Evolutionary conservation across 1,140 invertebrate genomes (phyloP), one percentile per base, ranked within the genome.

Genomic region (Phortica variegata): DNA sequence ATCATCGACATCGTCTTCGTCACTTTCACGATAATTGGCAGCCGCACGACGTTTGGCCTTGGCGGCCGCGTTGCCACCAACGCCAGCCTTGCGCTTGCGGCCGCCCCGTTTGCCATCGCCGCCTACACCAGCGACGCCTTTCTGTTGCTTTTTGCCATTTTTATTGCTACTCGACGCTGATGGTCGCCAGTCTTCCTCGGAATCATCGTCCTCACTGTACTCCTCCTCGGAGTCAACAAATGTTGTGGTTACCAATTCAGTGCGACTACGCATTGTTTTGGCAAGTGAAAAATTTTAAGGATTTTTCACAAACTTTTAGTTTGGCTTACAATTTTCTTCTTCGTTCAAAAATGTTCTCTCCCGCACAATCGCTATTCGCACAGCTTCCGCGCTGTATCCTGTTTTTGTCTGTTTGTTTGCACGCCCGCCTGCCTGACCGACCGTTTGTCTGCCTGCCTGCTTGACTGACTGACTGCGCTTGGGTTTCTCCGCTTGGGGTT

Each of bases 141-240:
- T 55, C 34, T 58, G 60, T 43, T 39, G 55, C 47, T 66, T 66
- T 51, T 61, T 40, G 23, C 54, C 54, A 37, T 61, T 69, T 47
- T 68, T 72, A 43, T 60, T 70, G 33, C 58, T 66, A n/a, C n/a
- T n/a, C n/a, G n/a, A n/a, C n/a, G n/a, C n/a, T n/a, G n/a, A n/a
- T 37, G 72, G 72, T 1, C 72, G 58, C 72, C 72, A 75, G 47
- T 75, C 72, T 49, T 75, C 72, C 52, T 75, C 72, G 19, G 72
- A 75, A n/a, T 74, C 72, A 33, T 75, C 68, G 32, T 73, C 61
- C 15, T 73, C 72, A 47, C 73, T 75, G 23, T 54, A 73, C 23
- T 75, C 72, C 12, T 75, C 72, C 46, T 75, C 72, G 32, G 68
- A 70, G 40, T 75, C 72, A 16, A 68, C 72, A 39, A 75, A 75